Evolutionary conservation across 2,113 vertebrate species (phyloP).

Genomic region (Macquaria australasica): DNA sequence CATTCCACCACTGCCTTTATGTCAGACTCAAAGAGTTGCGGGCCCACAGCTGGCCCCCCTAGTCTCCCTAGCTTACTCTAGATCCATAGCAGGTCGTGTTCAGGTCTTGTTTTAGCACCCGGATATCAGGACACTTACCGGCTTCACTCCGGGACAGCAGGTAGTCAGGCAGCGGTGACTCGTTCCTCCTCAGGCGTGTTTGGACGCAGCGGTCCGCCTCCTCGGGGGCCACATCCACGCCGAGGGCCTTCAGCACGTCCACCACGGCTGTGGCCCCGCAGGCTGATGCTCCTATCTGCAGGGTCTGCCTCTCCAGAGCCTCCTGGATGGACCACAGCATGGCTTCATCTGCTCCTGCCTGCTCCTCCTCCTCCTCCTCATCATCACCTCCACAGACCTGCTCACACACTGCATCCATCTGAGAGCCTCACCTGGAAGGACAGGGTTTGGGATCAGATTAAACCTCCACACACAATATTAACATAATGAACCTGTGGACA

Average conservation of each 20-base stretch:
- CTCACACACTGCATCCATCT: slow-evolving; percentile 53
- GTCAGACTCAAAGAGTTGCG: background rate
- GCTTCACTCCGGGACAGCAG: slow-evolving; percentile 84
- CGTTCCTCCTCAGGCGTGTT: slow-evolving; percentile 80
- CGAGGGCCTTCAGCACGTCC: slow-evolving; percentile 84
- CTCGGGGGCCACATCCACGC: slow-evolving; percentile 71
- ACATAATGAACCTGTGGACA: background rate
- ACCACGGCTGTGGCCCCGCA: slow-evolving; percentile 85
- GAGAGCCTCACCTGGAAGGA: slow-evolving; percentile 19
- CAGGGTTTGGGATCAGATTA: background rate
- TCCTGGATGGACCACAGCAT: slow-evolving; percentile 86
- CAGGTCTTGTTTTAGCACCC: background rate
- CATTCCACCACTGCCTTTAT: no score
- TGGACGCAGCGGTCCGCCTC: slow-evolving; percentile 77
- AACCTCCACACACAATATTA: background rate
- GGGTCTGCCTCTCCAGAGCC: slow-evolving; percentile 82
- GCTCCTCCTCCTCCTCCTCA: slow-evolving; percentile 17
- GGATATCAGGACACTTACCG: slow-evolving; percentile 57
- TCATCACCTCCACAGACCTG: slow-evolving; percentile 11
- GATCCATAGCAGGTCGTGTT: no score
- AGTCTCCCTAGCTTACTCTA: no score
- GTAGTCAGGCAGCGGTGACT: slow-evolving; percentile 80
- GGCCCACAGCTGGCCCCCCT: background rate
- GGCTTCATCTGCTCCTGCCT: slow-evolving; percentile 41
- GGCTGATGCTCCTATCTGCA: slow-evolving; percentile 84